These are phyloP conservation scores for Beris morrisii DNA, from an alignment of 2,888 invertebrate species.

Conservation along the genomic window DNA sequence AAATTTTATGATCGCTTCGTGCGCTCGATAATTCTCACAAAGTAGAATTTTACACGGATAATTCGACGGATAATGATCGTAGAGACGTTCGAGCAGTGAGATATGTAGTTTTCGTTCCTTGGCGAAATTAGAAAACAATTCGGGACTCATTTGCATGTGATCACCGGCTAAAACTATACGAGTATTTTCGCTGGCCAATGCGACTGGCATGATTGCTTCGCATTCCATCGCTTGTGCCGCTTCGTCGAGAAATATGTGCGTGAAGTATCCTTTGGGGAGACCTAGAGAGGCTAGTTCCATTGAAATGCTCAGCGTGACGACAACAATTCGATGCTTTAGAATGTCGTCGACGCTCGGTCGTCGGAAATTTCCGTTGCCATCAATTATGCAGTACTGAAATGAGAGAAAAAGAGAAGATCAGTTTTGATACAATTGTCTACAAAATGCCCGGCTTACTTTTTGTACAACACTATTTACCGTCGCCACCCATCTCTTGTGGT, in stretches of 20 bases:
- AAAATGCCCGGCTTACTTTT: constrained; percentile 56
- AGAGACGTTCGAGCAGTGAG: constrained; percentile 76
- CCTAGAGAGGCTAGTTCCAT: constrained; percentile 71
- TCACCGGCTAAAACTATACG: constrained; percentile 81
- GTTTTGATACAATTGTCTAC: background rate
- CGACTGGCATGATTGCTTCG: constrained; percentile 79
- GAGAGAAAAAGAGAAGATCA: constrained; percentile 34
- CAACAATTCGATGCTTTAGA: constrained; percentile 69
- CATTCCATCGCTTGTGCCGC: constrained; percentile 87
- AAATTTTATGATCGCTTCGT: constrained; percentile 77
- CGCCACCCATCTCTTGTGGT: constrained; percentile 75
- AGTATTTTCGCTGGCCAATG: constrained; percentile 70
- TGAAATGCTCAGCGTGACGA: constrained; percentile 79
- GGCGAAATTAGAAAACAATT: constrained; percentile 75
- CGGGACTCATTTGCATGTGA: constrained; percentile 83
- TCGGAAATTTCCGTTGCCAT: constrained; percentile 65
- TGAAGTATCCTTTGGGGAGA: constrained; percentile 66
- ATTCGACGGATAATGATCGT: constrained; percentile 71
- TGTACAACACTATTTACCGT: constrained; percentile 73
- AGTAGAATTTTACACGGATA: constrained; percentile 78
- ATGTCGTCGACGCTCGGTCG: constrained; percentile 73
- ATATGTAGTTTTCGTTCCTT: constrained; percentile 70
- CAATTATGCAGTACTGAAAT: constrained; percentile 72
- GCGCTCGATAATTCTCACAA: constrained; percentile 81
- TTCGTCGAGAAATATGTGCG: constrained; percentile 83